These are phyloP conservation scores for Lytechinus variegatus DNA, from an alignment of 35 echinoderm and acorn worm species.

Conservation along the genomic window DNA sequence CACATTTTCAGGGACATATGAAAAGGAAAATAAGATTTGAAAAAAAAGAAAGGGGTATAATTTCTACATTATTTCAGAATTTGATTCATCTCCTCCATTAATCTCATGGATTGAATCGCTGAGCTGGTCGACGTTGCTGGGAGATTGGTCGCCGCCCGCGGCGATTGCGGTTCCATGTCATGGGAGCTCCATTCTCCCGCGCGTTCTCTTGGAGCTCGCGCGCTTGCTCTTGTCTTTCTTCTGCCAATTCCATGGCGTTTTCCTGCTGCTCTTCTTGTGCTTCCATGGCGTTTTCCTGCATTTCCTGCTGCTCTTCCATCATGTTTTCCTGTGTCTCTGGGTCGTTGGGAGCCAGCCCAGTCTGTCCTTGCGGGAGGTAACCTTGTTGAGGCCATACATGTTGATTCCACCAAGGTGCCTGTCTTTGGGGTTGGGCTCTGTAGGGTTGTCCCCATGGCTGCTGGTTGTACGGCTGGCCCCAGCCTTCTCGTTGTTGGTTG, in stretches of 20 bases:
- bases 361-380: neutral
- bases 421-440: neutral
- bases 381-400: neutral
- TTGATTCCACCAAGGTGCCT: neutral
- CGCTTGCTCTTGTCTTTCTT: neutral
- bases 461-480: neutral
- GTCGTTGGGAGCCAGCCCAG: neutral
- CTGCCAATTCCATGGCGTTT: neutral
- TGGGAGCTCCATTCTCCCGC: neutral
- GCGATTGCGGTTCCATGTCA: neutral
- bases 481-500: neutral
- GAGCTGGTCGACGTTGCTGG: neutral
- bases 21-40: neutral
- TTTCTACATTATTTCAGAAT: slow-evolving; percentile 12
- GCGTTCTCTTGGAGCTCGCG: neutral
- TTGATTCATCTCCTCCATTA: neutral
- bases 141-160: neutral
- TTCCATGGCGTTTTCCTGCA: slow-evolving; percentile 1
- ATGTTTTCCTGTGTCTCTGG: neutral
- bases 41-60: neutral
- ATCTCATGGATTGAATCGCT: neutral
- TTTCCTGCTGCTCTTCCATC: neutral
- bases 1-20: neutral
- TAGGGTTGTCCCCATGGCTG: neutral
- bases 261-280: neutral